Percentiles rank a stretch among this genome's conserved stretches.
phyloP scores from a whole-genome alignment of 1,140 invertebrate species.

The Drosophila funebris region DNA sequence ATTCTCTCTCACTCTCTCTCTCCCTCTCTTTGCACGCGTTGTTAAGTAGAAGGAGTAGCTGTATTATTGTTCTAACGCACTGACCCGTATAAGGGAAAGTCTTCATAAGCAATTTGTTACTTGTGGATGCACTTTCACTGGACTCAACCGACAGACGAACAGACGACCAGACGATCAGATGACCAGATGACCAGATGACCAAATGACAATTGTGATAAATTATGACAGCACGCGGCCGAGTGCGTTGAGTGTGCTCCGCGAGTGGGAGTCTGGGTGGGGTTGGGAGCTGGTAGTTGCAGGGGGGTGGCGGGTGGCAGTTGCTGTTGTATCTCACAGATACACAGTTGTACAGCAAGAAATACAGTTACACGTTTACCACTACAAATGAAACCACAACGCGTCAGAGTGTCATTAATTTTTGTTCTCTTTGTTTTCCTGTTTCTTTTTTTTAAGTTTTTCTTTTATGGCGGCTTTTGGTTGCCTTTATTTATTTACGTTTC shows the following conservation, averaged over 20 bases:
- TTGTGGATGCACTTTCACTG: slow-evolving; percentile 54
- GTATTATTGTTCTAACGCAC: slow-evolving; percentile 68
- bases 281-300: neutral
- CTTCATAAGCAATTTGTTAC: slow-evolving; percentile 64
- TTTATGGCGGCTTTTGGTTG: slow-evolving; percentile 13
- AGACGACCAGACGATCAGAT: slow-evolving; percentile 34
- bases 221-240: slow-evolving; percentile 56
- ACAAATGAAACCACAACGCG: slow-evolving; percentile 62
- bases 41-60: neutral
- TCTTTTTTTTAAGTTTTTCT: slow-evolving; percentile 10
- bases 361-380: slow-evolving; percentile 35
- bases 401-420: slow-evolving; percentile 65
- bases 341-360: too few species aligned
- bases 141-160: slow-evolving; percentile 6
- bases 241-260: neutral
- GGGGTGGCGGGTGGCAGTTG: slow-evolving; percentile 1
- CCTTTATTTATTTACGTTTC: slow-evolving; percentile 8
- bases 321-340: slow-evolving; percentile 2
- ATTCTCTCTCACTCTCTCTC: neutral
- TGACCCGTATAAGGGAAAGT: slow-evolving; percentile 47
- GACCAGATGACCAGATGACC: slow-evolving; percentile 18
- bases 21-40: neutral
- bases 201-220: slow-evolving; percentile 76
- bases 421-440: slow-evolving; percentile 13
- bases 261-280: slow-evolving; percentile 10